A percentile compares a stretch with the other conserved stretches of the same genome.
These are phyloP conservation scores for Catocala fraxini DNA, from an alignment of 2,888 invertebrate genomes.

Conservation along the genomic window DNA sequence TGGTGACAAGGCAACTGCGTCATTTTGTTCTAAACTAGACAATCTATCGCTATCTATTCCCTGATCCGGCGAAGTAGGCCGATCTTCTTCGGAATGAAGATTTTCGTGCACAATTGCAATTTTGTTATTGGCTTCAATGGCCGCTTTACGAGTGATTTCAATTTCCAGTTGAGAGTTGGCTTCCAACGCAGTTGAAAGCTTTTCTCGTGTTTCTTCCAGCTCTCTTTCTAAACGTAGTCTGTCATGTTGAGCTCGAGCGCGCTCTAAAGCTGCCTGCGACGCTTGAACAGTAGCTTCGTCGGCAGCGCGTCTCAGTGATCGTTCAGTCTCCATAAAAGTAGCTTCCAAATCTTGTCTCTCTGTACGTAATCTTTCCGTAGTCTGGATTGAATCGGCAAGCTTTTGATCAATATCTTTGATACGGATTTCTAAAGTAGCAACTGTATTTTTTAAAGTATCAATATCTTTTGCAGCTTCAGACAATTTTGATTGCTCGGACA, in stretches of 20 bases:
- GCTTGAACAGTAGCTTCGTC: conserved; percentile 92
- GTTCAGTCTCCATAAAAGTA: conserved; percentile 82
- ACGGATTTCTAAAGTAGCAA: conserved; percentile 61
- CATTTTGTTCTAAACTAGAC: conserved; percentile 89
- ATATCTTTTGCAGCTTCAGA: conserved; percentile 64
- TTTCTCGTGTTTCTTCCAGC: conserved; percentile 86
- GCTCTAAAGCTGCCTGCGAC: conserved; percentile 91
- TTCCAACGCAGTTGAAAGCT: conserved; percentile 71
- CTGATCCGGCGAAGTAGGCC: conserved; percentile 92
- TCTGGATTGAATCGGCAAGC: conserved; percentile 62
- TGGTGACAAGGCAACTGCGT: conserved; percentile 77
- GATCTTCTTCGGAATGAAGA: conserved; percentile 73
- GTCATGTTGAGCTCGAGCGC: conserved; percentile 91
- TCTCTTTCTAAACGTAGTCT: conserved; percentile 90
- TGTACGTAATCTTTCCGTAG: conserved; percentile 67
- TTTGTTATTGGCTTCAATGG: conserved; percentile 66
- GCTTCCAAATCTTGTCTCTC: conserved; percentile 78
- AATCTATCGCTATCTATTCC: conserved; percentile 95
- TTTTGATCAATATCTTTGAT: conserved; percentile 72
- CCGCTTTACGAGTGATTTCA: conserved; percentile 80
- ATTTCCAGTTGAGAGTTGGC: conserved; percentile 75
- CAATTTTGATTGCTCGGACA: conserved; percentile 59
- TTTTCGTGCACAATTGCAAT: conserved; percentile 66
- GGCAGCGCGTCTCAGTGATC: conserved; percentile 89
- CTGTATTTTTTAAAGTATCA: conserved; percentile 61